Evolutionary conservation across 1,140 invertebrate species (phyloP), one percentile per base, ranked within the genome.

Genomic region (Hycleus cichorii): DNA sequence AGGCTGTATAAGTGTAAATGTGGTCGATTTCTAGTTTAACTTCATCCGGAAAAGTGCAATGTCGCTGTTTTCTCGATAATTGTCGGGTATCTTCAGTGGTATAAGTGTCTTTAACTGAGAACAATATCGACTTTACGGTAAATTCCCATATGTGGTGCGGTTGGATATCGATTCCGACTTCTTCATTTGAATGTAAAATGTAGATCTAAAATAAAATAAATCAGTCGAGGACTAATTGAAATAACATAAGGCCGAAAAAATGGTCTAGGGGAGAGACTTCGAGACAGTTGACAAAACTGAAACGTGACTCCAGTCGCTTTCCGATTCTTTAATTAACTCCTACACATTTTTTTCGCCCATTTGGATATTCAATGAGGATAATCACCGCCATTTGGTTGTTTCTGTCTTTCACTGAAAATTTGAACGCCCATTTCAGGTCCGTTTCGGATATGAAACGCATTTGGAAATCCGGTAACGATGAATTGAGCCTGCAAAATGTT

Each of bases 41-140:
- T 72, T 87, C 85, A 60, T 85, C 78, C 44, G 61, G 47, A 47
- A 86, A 88, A 26, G 86, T 77, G 62, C 85, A 88, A 43, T 83
- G 80, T 42, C 86, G 69, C 65, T 87, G 85, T 7, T 76, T 77
- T 10, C 86, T 80, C 2, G 80, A 81, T 8, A 88, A 70, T 62
- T 88, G 85, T 1, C 79, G 75, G 0, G 84, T 82, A 65, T 86
- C 83, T 42, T 81, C 79, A 2, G 84, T 87, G 0, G 85, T 87
- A 64, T 88, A 87, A 2, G 85, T 87, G 63, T 85, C 81, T 71
- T 85, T 86, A 25, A 85, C 80, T 0, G 82, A 82, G 63, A 88
- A 86, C 0, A 78, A 77, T 5, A 86, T 79, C 62, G 79, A 81
- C 27, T 81, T 77, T n/a, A 83, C 77, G 48, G 78, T 76, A 10